Conservation (phyloP, 2,113 vertebrate genomes). For the Nerophis ophidion region DNA sequence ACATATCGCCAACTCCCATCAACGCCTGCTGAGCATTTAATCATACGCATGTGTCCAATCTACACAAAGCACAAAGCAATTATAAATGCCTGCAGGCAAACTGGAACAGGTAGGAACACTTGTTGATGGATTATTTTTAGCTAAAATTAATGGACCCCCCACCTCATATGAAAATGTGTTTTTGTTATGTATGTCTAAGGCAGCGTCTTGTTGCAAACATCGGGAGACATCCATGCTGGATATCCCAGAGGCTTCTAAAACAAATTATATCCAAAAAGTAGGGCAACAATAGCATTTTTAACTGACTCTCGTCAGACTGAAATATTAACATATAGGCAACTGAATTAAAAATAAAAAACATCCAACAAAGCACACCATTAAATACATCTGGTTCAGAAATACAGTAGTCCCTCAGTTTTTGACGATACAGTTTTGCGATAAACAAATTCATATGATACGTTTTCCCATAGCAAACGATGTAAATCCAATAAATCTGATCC, state of each 20-base stretch:
- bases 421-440: too few species aligned
- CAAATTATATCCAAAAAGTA: too few species aligned
- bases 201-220: slow-evolving; percentile 38
- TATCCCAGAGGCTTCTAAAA: neutral
- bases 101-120: slow-evolving; percentile 31
- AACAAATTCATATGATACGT: too few species aligned
- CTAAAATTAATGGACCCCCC: slow-evolving; percentile 51
- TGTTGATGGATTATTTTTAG: slow-evolving; percentile 48
- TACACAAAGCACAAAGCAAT: slow-evolving; percentile 56
- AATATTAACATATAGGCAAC: neutral
- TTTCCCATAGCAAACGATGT: too few species aligned
- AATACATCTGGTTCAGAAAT: too few species aligned
- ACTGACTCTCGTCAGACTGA: neutral
- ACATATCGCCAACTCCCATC: slow-evolving; percentile 47
- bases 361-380: too few species aligned
- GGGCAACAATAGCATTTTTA: neutral
- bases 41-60: slow-evolving; percentile 42
- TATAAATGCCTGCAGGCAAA: slow-evolving; percentile 53
- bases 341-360: neutral
- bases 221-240: slow-evolving; percentile 7
- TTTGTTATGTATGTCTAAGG: slow-evolving; percentile 46
- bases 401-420: too few species aligned
- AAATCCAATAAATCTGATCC: too few species aligned
- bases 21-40: slow-evolving; percentile 53
- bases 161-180: slow-evolving; percentile 54